Percentiles rank a stretch among this genome's conserved stretches.
Evolutionary conservation across 2,113 vertebrate species (phyloP).

Genomic region (Rhea americana): DNA sequence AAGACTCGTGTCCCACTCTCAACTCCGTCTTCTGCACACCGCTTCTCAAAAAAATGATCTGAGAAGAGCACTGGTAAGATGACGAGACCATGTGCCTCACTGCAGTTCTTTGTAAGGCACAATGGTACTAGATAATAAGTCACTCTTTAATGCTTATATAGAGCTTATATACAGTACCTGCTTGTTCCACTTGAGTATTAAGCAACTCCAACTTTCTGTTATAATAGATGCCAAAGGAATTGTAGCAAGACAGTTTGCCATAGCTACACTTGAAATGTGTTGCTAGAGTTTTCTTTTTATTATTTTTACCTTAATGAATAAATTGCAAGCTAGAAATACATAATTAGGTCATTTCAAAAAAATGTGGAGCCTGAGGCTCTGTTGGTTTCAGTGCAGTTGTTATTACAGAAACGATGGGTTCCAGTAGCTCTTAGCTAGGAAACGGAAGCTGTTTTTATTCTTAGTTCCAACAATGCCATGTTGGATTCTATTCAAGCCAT

Average conservation of each 20-base stretch:
- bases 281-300: constrained; percentile 20
- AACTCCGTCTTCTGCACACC: neutral
- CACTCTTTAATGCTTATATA: neutral
- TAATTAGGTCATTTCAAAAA: neutral
- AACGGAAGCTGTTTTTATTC: neutral
- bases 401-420: neutral
- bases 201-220: neutral
- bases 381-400: neutral
- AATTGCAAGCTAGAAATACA: neutral
- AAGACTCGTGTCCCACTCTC: neutral
- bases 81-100: rapidly evolving
- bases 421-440: neutral
- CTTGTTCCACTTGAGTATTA: rapidly evolving
- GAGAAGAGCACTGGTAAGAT: neutral
- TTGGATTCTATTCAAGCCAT: neutral
- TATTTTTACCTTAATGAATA: constrained; percentile 3
- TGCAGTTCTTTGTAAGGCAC: neutral
- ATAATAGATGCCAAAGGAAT: neutral
- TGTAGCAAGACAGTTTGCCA: neutral
- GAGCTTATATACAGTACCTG: neutral
- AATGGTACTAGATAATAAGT: neutral
- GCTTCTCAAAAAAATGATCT: neutral
- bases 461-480: neutral
- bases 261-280: neutral
- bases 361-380: neutral